Percentiles rank a stretch among this genome's conserved stretches.
Evolutionary conservation across 1,140 invertebrate species (phyloP).

Genomic region (Conus betulinus): DNA sequence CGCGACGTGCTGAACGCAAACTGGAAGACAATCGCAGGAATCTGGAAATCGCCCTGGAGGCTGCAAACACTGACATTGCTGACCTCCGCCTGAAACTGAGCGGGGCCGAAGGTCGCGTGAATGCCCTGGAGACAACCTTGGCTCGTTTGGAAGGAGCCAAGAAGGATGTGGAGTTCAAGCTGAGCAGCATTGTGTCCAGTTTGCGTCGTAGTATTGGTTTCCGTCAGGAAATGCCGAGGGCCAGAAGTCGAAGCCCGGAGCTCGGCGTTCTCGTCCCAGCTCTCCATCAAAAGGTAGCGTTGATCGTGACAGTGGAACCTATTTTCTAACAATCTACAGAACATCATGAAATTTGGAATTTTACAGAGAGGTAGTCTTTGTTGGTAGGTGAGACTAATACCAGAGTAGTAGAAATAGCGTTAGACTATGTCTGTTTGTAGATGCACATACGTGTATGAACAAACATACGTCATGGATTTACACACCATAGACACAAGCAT

Average conservation of each 20-base stretch:
- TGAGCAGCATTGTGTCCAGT: conserved; percentile 87
- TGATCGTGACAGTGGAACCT: no score
- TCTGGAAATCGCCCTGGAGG: conserved; percentile 90
- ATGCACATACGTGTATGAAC: no score
- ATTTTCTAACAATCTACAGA: no score
- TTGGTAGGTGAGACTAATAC: no score
- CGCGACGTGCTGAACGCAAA: conserved; percentile 78
- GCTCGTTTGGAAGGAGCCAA: conserved; percentile 86
- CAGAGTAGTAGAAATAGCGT: no score
- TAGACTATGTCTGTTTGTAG: no score
- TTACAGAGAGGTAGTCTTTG: no score
- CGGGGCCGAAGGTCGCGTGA: conserved; percentile 87
- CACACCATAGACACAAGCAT: not conserved
- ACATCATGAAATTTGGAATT: no score
- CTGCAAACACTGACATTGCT: conserved; percentile 87
- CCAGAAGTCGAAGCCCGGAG: conserved; percentile 71
- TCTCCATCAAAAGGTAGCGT: conserved; percentile 73
- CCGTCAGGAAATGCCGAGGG: conserved; percentile 69
- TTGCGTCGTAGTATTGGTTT: conserved; percentile 89
- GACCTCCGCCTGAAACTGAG: conserved; percentile 83
- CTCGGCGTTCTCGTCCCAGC: conserved; percentile 66
- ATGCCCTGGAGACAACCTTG: conserved; percentile 87
- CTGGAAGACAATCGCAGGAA: conserved; percentile 87
- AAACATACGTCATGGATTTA: no score
- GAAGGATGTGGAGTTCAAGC: conserved; percentile 88